These are phyloP conservation scores for Papilio xuthus DNA, from an alignment of 1,140 invertebrate species.

Conservation along the genomic window DNA sequence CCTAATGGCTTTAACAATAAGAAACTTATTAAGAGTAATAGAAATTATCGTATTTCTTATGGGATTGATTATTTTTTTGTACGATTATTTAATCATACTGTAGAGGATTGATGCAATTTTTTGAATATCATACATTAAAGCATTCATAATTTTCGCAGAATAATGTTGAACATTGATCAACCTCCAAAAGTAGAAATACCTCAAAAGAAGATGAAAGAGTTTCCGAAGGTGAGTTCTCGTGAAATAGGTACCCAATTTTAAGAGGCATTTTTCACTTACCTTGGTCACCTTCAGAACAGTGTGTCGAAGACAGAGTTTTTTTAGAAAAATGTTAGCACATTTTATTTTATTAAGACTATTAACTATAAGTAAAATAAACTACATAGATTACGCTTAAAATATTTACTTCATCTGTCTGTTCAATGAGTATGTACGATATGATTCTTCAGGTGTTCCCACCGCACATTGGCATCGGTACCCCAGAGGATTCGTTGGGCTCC, in stretches of 20 bases:
- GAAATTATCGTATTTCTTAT: background rate
- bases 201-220: slow-evolving; percentile 60
- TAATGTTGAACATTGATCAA: slow-evolving; percentile 72
- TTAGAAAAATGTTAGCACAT: too few species aligned
- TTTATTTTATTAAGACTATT: too few species aligned
- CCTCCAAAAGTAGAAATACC: slow-evolving; percentile 60
- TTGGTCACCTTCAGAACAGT: background rate
- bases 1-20: background rate
- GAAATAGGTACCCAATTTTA: too few species aligned
- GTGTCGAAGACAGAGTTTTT: background rate
- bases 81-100: background rate
- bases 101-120: too few species aligned
- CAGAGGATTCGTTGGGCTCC: slow-evolving; percentile 88
- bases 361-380: too few species aligned
- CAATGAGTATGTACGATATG: background rate
- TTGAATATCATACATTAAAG: background rate
- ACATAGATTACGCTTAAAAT: too few species aligned
- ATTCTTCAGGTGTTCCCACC: slow-evolving; percentile 78
- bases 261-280: background rate
- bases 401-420: too few species aligned
- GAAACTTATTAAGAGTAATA: background rate
- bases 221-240: slow-evolving; percentile 58
- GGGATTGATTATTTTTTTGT: background rate
- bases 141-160: slow-evolving; percentile 47
- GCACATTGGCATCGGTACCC: slow-evolving; percentile 86